Percentiles rank a stretch among this genome's conserved stretches.
Conservation (phyloP, 1,140 invertebrate genomes). For the Drosophila ficusphila region DNA sequence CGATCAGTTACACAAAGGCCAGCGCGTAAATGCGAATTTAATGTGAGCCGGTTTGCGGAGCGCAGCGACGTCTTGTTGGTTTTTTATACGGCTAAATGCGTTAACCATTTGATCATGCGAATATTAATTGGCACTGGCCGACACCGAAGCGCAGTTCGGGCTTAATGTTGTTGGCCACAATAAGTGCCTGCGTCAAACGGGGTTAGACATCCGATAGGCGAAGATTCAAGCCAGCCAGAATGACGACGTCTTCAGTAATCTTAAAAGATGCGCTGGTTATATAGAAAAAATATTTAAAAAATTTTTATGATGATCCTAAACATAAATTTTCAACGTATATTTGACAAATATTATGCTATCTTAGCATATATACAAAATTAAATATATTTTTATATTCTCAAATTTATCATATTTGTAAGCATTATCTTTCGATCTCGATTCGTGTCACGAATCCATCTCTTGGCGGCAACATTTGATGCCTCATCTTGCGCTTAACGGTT, state of each 20-base stretch:
- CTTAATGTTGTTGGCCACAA: constrained; percentile 70
- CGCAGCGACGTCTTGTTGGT: constrained; percentile 62
- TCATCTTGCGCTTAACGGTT: constrained; percentile 65
- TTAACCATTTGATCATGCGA: constrained; percentile 82
- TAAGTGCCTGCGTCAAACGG: constrained; percentile 63
- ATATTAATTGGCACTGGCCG: constrained; percentile 77
- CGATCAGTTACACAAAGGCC: constrained; percentile 73
- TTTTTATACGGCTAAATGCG: constrained; percentile 81
- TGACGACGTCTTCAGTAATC: constrained; percentile 52
- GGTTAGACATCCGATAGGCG: constrained; percentile 40
- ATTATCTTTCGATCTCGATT: background rate
- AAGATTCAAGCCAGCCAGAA: constrained; percentile 60
- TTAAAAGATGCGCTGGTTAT: too few species aligned
- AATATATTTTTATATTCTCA: too few species aligned
- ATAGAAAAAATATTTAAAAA: too few species aligned
- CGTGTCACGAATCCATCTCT: constrained; percentile 28
- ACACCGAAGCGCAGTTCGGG: constrained; percentile 65
- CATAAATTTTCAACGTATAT: too few species aligned
- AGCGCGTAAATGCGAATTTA: constrained; percentile 59
- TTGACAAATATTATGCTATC: too few species aligned
- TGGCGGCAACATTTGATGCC: constrained; percentile 51
- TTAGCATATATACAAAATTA: too few species aligned
- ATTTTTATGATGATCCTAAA: too few species aligned
- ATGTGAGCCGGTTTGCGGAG: constrained; percentile 68
- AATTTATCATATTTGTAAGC: too few species aligned